phyloP scores from a whole-genome alignment of 2,113 vertebrate genomes.

The Callospermophilus lateralis region DNA sequence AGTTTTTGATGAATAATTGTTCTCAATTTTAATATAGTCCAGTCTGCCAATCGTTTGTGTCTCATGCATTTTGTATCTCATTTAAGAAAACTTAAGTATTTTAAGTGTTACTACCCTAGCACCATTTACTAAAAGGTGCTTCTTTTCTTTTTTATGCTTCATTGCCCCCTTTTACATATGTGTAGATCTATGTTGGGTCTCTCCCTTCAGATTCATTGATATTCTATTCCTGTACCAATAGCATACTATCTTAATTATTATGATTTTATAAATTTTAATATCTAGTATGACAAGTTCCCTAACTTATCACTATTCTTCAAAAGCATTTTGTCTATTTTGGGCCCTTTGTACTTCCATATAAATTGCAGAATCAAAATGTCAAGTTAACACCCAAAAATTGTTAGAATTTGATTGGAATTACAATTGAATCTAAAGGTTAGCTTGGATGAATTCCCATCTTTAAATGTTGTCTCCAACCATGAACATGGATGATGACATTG shows the following conservation, averaged over 20 bases:
- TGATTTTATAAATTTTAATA: not conserved
- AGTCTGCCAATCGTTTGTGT: not conserved
- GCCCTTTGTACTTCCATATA: not conserved
- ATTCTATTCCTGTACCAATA: not conserved
- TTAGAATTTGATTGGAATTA: too few species aligned
- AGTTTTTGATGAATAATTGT: not conserved
- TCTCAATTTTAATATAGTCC: not conserved
- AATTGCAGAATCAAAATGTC: conserved; percentile 16
- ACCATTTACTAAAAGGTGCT: not conserved
- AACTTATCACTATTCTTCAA: not conserved
- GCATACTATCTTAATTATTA: not conserved
- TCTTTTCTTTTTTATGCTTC: conserved; percentile 6
- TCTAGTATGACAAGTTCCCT: not conserved
- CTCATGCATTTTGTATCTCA: not conserved
- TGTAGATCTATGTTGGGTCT: not conserved
- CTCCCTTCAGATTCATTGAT: not conserved
- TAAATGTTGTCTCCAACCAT: not conserved
- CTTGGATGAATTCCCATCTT: too few species aligned
- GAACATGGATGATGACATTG: not conserved
- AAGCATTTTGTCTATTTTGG: not conserved
- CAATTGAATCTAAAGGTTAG: too few species aligned
- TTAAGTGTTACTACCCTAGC: not conserved
- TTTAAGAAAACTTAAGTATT: not conserved
- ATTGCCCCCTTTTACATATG: not conserved
- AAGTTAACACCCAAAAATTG: not conserved